Evolutionary conservation across 2,797 vertebrate species (phyloP).

Genomic region (Acanthis flammea): DNA sequence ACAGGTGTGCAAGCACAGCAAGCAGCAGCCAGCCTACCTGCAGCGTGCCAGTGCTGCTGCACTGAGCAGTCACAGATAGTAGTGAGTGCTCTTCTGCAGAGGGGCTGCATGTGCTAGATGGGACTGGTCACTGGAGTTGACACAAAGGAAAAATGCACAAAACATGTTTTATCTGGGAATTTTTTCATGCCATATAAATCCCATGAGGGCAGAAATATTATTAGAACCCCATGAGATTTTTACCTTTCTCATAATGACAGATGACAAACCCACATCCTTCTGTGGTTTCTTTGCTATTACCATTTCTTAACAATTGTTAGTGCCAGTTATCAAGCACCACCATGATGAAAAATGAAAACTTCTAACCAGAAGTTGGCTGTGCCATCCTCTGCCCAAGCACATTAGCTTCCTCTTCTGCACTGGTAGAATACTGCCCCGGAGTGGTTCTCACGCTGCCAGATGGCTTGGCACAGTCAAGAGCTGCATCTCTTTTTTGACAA

Average conservation of each 20-base stretch:
- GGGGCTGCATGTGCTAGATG: not conserved
- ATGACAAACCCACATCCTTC: not conserved
- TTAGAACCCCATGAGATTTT: not conserved
- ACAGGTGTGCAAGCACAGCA: not conserved
- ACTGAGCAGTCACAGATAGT: not conserved
- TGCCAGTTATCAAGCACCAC: constrained; percentile 41
- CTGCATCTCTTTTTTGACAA: constrained; percentile 70
- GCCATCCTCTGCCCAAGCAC: constrained; percentile 81
- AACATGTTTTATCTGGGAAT: not conserved
- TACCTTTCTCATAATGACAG: not conserved
- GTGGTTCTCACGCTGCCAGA: constrained; percentile 71
- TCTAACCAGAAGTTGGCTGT: constrained; percentile 79
- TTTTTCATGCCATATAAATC: not conserved
- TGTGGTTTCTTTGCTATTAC: not conserved
- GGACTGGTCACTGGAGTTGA: not conserved
- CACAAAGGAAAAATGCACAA: not conserved
- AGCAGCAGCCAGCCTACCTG: not conserved
- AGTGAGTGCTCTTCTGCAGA: not conserved
- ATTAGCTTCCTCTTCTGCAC: constrained; percentile 64
- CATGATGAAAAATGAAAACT: constrained; percentile 54
- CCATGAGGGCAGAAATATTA: not conserved
- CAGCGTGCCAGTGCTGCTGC: accelerated
- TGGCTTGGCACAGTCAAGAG: constrained; percentile 53
- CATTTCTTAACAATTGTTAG: not conserved
- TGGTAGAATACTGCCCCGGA: constrained; percentile 73